Conservation (phyloP, 2,113 vertebrate genomes). For the Prinia subflava region DNA sequence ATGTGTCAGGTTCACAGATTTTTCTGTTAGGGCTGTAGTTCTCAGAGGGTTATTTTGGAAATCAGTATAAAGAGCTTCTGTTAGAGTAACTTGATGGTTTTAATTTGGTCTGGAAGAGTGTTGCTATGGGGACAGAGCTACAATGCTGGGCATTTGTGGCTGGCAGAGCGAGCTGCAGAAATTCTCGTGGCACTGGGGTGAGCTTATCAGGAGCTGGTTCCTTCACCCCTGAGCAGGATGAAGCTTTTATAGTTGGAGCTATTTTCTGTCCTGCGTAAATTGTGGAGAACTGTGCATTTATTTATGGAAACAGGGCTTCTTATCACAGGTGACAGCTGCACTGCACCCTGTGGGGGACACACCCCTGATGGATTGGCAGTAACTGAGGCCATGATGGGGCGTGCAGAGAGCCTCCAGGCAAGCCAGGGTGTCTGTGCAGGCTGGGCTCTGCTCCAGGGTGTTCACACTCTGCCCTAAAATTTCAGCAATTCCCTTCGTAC, state of each 20-base stretch:
- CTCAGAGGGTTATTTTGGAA: conserved; percentile 20
- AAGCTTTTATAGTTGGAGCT: not conserved
- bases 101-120: not conserved
- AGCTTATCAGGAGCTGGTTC: not conserved
- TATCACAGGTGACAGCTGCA: not conserved
- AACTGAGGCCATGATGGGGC: rapidly evolving
- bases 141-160: not conserved
- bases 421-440: not conserved
- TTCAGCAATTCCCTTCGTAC: rapidly evolving
- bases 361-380: rapidly evolving
- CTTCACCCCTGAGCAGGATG: not conserved
- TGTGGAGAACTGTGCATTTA: not conserved
- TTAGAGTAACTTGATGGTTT: not conserved
- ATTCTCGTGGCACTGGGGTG: not conserved
- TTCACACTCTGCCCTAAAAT: not conserved
- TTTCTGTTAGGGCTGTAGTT: not conserved
- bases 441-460: not conserved
- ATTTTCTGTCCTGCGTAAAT: not conserved
- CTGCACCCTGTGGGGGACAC: not conserved
- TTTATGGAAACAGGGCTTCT: not conserved
- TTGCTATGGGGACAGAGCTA: conserved; percentile 21
- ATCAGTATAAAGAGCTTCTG: conserved; percentile 42
- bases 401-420: not conserved
- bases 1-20: not conserved
- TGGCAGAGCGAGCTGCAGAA: not conserved